Conservation (phyloP, 1,140 invertebrate genomes). For the Samia ricini region DNA sequence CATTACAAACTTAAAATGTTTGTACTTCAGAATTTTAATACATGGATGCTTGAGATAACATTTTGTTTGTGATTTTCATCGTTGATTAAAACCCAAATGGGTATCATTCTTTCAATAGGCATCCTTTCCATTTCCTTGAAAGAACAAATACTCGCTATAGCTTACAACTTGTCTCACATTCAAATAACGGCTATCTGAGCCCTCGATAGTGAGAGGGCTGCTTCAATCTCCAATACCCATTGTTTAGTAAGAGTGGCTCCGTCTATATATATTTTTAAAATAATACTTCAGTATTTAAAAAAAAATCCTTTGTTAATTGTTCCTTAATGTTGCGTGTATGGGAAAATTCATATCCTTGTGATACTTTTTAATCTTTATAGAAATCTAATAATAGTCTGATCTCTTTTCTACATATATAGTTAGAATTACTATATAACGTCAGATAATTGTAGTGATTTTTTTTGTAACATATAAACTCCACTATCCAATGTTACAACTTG, state of each 20-base stretch:
- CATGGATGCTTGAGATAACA: no score
- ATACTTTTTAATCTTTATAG: no score
- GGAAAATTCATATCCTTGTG: background rate
- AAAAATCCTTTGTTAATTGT: background rate
- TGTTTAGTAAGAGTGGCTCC: constrained; percentile 29
- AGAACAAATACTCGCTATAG: constrained; percentile 9
- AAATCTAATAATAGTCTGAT: no score
- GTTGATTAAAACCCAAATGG: no score
- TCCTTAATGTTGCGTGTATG: background rate
- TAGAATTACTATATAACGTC: no score
- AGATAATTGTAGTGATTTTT: no score
- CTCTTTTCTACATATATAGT: no score
- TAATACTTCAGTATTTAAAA: constrained; percentile 12
- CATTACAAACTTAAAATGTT: no score
- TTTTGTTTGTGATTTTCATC: no score
- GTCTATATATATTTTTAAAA: constrained; percentile 22
- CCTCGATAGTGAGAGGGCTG: constrained; percentile 25
- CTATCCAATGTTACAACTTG: no score
- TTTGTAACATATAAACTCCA: no score
- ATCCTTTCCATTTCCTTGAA: background rate
- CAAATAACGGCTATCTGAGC: constrained; percentile 30
- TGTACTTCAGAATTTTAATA: no score
- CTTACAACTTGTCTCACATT: constrained; percentile 11
- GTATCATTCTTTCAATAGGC: background rate
- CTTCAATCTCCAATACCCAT: constrained; percentile 31